Evolutionary conservation across 2,797 vertebrate genomes (phyloP).

Genomic region (Semotilus atromaculatus): DNA sequence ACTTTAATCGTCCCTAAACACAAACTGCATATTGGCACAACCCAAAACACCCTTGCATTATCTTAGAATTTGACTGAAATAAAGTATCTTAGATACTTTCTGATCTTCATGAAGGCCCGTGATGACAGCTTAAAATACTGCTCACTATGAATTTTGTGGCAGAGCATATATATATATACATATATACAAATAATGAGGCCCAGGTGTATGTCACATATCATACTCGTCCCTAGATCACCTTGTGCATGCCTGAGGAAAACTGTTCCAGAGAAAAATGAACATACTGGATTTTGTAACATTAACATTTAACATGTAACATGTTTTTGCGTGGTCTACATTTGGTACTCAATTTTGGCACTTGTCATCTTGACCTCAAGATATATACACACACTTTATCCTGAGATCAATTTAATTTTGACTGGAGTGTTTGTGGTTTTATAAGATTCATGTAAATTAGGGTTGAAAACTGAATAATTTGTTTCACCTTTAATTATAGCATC

Average conservation of each 20-base stretch:
- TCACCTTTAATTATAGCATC: not conserved
- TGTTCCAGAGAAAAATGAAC: not conserved
- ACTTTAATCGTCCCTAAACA: not conserved
- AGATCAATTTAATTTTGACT: constrained; percentile 20
- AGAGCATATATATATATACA: not conserved
- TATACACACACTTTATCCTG: not conserved
- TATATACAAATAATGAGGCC: not conserved
- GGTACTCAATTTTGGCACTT: not conserved
- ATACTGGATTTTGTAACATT: constrained; percentile 20
- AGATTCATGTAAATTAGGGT: constrained; percentile 24
- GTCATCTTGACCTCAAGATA: constrained; percentile 10
- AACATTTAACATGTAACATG: too few species aligned
- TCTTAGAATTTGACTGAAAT: not conserved
- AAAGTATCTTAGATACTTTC: too few species aligned
- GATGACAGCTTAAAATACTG: too few species aligned
- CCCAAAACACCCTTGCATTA: not conserved
- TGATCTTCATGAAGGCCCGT: not conserved
- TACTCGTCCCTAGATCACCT: not conserved
- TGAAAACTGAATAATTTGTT: constrained; percentile 19
- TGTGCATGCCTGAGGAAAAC: constrained; percentile 5
- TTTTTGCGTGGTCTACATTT: too few species aligned
- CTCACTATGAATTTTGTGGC: constrained; percentile 5
- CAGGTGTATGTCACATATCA: not conserved
- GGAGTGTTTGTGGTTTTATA: not conserved
- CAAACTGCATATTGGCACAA: not conserved